Percentiles rank a stretch among this genome's conserved stretches.
Conservation (phyloP, 2,888 invertebrate species). For the Cerceris ruficornis region DNA sequence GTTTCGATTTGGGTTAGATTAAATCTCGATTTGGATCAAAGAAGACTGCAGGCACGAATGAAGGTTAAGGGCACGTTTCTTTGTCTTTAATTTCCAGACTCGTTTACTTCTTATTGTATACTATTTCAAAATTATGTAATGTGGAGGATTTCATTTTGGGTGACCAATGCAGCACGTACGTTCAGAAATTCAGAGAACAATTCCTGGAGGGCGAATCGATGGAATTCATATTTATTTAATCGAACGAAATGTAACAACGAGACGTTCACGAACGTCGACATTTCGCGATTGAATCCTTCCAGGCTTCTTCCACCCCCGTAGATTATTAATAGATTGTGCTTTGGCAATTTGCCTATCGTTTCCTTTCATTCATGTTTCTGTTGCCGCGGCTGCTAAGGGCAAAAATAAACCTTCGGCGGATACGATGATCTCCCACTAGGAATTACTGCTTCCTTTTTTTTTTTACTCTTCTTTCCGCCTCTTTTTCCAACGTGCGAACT, state of each 20-base stretch:
- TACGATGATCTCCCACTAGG: slow-evolving; percentile 18
- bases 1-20: too few species aligned
- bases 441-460: slow-evolving; percentile 8
- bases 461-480: too few species aligned
- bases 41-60: too few species aligned
- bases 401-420: slow-evolving; percentile 55
- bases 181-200: slow-evolving; percentile 22
- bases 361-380: slow-evolving; percentile 66
- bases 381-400: slow-evolving; percentile 46
- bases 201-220: slow-evolving; percentile 36
- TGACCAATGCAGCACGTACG: not conserved
- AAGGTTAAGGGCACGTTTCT: too few species aligned
- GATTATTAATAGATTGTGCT: slow-evolving; percentile 60
- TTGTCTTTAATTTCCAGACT: too few species aligned
- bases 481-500: too few species aligned
- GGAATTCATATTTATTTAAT: slow-evolving; percentile 45
- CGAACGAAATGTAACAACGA: slow-evolving; percentile 37
- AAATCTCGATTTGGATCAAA: too few species aligned
- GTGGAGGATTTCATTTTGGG: not conserved
- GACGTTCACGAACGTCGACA: slow-evolving; percentile 25
- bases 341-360: slow-evolving; percentile 68
- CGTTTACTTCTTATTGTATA: too few species aligned
- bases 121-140: too few species aligned
- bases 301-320: slow-evolving; percentile 39
- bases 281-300: slow-evolving; percentile 49